A percentile compares a stretch with the other conserved stretches of the same genome.
Evolutionary conservation across 1,140 invertebrate species (phyloP).

Genomic region (Orchesella cincta): DNA sequence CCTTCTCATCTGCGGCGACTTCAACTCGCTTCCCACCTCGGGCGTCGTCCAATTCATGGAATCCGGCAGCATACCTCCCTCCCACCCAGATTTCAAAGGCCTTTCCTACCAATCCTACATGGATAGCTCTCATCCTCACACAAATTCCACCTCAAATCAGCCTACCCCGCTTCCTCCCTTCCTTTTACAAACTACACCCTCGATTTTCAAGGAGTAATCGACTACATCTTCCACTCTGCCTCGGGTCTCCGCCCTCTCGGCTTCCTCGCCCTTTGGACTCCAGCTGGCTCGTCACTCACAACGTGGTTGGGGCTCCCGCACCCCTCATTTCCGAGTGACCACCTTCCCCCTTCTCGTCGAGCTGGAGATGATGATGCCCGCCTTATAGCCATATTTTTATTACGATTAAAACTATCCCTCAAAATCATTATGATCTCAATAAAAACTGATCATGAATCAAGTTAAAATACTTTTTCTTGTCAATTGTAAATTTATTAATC

Average conservation of each 20-base stretch:
- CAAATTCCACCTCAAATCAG: not conserved
- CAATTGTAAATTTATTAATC: no score
- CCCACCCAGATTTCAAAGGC: constrained; percentile 69
- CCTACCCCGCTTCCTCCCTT: not conserved
- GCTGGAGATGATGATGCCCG: constrained; percentile 78
- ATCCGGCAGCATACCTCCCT: constrained; percentile 80
- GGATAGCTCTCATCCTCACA: not conserved
- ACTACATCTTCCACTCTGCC: constrained; percentile 97
- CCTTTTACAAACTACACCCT: constrained; percentile 58
- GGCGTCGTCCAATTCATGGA: constrained; percentile 95
- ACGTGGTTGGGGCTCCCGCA: constrained; percentile 96
- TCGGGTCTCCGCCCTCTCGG: constrained; percentile 93
- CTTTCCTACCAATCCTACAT: not conserved
- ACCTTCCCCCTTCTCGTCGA: constrained; percentile 93
- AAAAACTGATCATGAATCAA: not conserved
- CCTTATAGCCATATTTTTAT: not conserved
- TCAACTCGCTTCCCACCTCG: constrained; percentile 48
- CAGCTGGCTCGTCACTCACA: constrained; percentile 92
- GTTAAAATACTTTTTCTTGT: not conserved
- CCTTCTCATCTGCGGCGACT: not conserved
- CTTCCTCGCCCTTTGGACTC: constrained; percentile 83
- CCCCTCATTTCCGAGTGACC: constrained; percentile 97
- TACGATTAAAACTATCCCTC: no score
- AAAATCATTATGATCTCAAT: not conserved
- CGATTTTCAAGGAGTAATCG: constrained; percentile 99